Evolutionary conservation across 2,797 vertebrate species (phyloP), one percentile per base, ranked within the genome.

Genomic region (Gallirallus australis): DNA sequence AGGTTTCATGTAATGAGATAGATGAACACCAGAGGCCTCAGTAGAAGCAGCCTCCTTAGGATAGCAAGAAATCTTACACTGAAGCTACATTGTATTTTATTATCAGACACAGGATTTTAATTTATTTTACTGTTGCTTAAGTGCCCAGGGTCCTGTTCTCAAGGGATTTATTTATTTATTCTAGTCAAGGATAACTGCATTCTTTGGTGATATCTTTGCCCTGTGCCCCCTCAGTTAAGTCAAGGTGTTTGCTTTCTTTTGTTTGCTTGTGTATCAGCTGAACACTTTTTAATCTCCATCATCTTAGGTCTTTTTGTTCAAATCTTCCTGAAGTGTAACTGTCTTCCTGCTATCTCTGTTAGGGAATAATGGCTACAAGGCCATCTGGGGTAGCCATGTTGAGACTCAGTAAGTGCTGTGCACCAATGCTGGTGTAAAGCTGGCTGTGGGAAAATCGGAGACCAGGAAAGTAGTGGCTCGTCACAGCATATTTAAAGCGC

Each of bases 101-200:
- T 83, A 89, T 93, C 83, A 94, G 78, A 82, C 11, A 1, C 15
- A 23, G 18, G 53, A n/a, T 92, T 95, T 95, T 90, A 95, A 92
- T 95, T 93, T 90, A 87, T 95, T 95, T 95, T 86, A 71, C 64
- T 82, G 56, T 87, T 94, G 33, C 47, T 90, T 86, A 82, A 89
- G 90, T 95, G 68, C 45, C 83, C 48, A 87, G 68, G 40, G 78
- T 90, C 40, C 53, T 1, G 0, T 80, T 93, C 90, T 92, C 82
- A 82, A 93, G 78, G n/a, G 64, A 92, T 80, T 86, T 87, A 53
- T 63, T 91, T 82, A 94, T 92, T 92, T 95, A 92, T 90, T 93
- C 70, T 65, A 71, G 13, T 89, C 88, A 96, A 96, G 64, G 64
- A 93, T 84, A 95, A 97, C 71, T 35, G 82, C 80, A 95, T 90